Base-by-base conservation (phyloP, 1,140 invertebrate genomes). In the Danaus melanippus region DNA sequence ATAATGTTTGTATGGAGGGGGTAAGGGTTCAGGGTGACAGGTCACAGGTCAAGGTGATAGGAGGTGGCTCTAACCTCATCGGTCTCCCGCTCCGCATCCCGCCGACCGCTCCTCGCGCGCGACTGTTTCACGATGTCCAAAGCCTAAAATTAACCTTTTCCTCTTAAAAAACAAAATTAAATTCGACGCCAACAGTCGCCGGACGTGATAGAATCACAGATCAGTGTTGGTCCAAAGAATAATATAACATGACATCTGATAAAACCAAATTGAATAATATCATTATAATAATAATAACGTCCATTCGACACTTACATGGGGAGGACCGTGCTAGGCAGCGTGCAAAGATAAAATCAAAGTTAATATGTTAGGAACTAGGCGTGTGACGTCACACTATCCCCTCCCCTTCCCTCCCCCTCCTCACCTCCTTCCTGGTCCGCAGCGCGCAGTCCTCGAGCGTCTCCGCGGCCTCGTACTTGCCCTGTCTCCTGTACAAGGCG, bases 391-490 rank as follows among this genome's bases (percentile, higher is more conserved):
- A 32, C 4, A 32, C 21, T 32, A 32, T n/a, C n/a, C n/a, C n/a
- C n/a, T n/a, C n/a, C 21, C 21, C 21, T 15, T 5, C 12, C 39
- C 5, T n/a, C 17, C 39, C 40, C 11, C 12, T 39, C 21, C 50
- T 58, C 17, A 95, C 96, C 92, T 98, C 96, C 89, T 96, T 97
- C 86, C 96, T 91, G 67, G 95, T 97, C 72, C 97, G 90, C 61
- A 98, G 89, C 15, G 96, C 96, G 89, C 97, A 99, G 88, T 99
- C 98, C 84, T 99, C 98, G 10, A 99, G 89, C 0, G 97, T 99
- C 84, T 99, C 98, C 11, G 98, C 98, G 8, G 98, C 98, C 84
- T 99, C 97, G 87, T 98, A 99, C 88, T 98, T 99, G 56, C 98
- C 98, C 89, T 99, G 97, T 64, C 97, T 91, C 74, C 98, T 90